Conservation (phyloP, 2,888 invertebrate genomes). For the Omphaloscelis lunosa region DNA sequence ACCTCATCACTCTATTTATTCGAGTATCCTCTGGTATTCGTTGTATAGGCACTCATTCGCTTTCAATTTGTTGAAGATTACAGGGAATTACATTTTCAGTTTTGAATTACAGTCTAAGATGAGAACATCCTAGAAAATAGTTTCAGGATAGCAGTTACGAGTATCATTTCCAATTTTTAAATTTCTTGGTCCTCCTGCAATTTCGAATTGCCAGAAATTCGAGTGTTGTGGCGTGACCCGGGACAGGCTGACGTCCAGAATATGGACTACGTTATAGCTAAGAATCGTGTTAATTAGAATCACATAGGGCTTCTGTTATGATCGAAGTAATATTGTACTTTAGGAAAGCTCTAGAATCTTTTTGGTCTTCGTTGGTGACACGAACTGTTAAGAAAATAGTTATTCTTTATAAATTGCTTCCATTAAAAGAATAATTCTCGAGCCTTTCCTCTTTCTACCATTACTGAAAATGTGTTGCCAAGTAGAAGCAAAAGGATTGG, state of each 20-base stretch:
- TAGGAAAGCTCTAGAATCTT: not conserved
- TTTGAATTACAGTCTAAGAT: conserved; percentile 50
- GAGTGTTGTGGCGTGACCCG: not conserved
- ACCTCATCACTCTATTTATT: conserved; percentile 42
- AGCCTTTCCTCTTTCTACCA: not conserved
- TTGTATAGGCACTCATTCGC: conserved; percentile 51
- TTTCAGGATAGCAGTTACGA: conserved; percentile 20
- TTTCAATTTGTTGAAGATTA: conserved; percentile 60
- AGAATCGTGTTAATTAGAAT: not conserved
- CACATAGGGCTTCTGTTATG: not conserved
- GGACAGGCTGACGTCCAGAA: not conserved
- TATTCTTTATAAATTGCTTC: too few relatives aligned
- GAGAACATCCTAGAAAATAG: conserved; percentile 25
- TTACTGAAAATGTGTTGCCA: too few relatives aligned
- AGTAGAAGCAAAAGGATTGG: not conserved
- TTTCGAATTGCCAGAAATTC: not conserved
- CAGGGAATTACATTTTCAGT: conserved; percentile 54
- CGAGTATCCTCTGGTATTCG: conserved; percentile 54
- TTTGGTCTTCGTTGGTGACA: not conserved
- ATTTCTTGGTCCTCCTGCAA: not conserved
- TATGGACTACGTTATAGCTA: not conserved
- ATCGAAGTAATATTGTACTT: not conserved
- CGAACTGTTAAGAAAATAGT: not conserved
- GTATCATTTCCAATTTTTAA: conserved; percentile 20
- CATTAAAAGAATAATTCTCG: not conserved